phyloP scores from a whole-genome alignment of 2,888 invertebrate genomes.

The Hoplodrina blanda region DNA sequence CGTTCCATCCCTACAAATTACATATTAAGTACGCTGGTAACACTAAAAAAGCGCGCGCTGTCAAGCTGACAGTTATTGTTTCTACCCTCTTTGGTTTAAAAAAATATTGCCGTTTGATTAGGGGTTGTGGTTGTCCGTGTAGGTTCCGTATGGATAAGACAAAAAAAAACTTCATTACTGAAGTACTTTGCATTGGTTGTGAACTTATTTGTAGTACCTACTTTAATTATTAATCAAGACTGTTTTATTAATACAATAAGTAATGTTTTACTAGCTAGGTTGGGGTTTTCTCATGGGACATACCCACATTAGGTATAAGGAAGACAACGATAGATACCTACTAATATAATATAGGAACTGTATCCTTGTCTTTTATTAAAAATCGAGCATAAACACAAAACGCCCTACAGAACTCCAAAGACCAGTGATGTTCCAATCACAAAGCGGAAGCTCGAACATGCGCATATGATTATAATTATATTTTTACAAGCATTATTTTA shows the following conservation, averaged over 20 bases:
- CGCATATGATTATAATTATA: constrained; percentile 88
- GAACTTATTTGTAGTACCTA: too few species aligned
- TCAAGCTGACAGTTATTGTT: constrained; percentile 79
- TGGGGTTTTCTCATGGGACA: neutral
- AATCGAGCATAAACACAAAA: too few species aligned
- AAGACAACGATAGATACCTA: neutral
- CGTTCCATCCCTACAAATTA: constrained; percentile 87
- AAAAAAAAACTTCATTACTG: neutral
- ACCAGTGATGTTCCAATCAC: constrained; percentile 69
- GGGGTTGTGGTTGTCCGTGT: neutral
- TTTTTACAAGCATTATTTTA: constrained; percentile 86
- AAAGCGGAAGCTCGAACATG: constrained; percentile 83
- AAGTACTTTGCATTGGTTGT: neutral
- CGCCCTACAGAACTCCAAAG: constrained; percentile 44
- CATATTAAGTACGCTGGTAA: constrained; percentile 85
- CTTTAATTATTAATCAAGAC: too few species aligned
- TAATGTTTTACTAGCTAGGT: neutral
- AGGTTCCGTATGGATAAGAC: constrained; percentile 39
- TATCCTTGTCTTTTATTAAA: too few species aligned
- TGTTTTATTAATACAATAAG: neutral
- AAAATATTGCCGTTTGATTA: constrained; percentile 57
- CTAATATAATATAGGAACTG: too few species aligned
- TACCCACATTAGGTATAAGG: neutral
- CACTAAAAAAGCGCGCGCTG: constrained; percentile 83
- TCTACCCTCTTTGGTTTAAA: constrained; percentile 74